Evolutionary conservation across 2,797 vertebrate species (phyloP).

Genomic region (Amblyopsis hoosieri): DNA sequence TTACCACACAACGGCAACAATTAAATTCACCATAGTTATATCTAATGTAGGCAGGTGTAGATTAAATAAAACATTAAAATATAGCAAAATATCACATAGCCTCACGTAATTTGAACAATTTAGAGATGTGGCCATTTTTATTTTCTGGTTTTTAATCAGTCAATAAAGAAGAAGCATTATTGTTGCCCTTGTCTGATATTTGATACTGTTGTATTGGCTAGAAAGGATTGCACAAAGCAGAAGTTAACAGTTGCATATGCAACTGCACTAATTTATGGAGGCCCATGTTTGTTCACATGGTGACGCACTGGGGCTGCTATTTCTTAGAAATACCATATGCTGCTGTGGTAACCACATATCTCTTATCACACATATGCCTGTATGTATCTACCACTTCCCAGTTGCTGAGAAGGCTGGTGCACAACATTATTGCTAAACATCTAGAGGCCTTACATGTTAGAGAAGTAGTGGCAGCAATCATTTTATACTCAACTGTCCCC

Average conservation of each 20-base stretch:
- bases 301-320: conserved; percentile 30
- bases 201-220: conserved; percentile 17
- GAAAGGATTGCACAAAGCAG: not conserved
- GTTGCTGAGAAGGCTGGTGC: conserved; percentile 41
- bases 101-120: not conserved
- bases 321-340: conserved; percentile 62
- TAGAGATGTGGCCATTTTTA: not conserved
- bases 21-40: not conserved
- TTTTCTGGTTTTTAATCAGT: too few relatives aligned
- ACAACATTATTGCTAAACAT: conserved; percentile 4
- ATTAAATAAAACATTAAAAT: conserved; percentile 27
- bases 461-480: too few relatives aligned
- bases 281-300: too few relatives aligned
- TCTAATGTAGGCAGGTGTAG: not conserved
- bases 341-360: conserved; percentile 7
- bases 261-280: not conserved
- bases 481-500: too few relatives aligned
- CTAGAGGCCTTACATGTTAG: too few relatives aligned
- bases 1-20: not conserved
- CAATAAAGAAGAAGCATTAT: not conserved
- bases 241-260: conserved; percentile 1
- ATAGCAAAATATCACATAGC: not conserved
- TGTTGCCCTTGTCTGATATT: conserved; percentile 28
- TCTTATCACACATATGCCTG: not conserved
- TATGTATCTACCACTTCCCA: conserved; percentile 2